A percentile compares a stretch with the other conserved stretches of the same genome.
phyloP scores from a whole-genome alignment of 2,113 vertebrate genomes.

The Atractosteus spatula region DNA sequence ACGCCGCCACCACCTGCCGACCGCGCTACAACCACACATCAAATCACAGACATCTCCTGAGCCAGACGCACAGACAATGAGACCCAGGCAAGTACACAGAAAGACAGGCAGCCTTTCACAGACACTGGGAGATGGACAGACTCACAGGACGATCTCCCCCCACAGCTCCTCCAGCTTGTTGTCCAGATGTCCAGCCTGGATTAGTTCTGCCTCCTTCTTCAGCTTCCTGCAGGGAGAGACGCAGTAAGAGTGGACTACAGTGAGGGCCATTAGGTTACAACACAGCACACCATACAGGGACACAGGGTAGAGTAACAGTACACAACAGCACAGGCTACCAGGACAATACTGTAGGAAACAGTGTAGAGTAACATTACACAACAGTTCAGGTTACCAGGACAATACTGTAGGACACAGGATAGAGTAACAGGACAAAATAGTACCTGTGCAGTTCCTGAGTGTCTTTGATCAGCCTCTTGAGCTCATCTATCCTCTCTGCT shows the following conservation, averaged over 20 bases:
- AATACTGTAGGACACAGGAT: neutral
- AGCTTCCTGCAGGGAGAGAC: constrained; percentile 75
- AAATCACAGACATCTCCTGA: neutral
- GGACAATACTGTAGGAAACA: neutral
- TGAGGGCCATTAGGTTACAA: no score
- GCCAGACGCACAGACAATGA: neutral
- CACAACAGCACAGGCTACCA: no score
- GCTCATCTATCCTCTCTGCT: constrained; percentile 90
- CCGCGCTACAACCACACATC: neutral
- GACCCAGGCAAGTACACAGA: neutral
- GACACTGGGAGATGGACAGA: constrained; percentile 37
- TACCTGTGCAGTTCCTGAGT: constrained; percentile 97
- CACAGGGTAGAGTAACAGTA: neutral
- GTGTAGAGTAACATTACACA: neutral
- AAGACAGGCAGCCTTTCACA: neutral
- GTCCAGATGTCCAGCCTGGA: constrained; percentile 94
- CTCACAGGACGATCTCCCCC: constrained; percentile 85
- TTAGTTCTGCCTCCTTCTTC: constrained; percentile 94
- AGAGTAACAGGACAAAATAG: neutral
- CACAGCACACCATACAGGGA: neutral
- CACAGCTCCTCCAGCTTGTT: constrained; percentile 88
- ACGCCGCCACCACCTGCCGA: neutral
- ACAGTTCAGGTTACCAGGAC: neutral
- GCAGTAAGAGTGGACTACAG: no score
- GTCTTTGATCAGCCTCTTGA: constrained; percentile 93